Conservation (phyloP, 2,888 invertebrate species). For the Diaprepes abbreviatus region DNA sequence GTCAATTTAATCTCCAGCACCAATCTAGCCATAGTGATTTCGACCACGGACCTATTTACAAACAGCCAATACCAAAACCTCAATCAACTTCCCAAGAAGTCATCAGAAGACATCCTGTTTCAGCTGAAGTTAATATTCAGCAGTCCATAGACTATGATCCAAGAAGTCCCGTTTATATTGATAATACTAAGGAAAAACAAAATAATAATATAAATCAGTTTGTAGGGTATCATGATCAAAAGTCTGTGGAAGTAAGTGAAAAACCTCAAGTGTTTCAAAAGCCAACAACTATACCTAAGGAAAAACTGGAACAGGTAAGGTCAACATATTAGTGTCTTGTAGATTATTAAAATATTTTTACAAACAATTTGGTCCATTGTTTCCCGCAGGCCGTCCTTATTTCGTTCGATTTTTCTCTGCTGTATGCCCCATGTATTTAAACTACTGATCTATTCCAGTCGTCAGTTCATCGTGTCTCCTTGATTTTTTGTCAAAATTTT, state of each 20-base stretch:
- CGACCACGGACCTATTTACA: constrained; percentile 39
- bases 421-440: no score
- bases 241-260: background rate
- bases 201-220: background rate
- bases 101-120: background rate
- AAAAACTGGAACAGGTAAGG: constrained; percentile 20
- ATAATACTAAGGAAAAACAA: constrained; percentile 33
- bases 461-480: no score
- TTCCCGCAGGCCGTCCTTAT: no score
- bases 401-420: no score
- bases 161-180: constrained; percentile 25
- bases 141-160: constrained; percentile 41
- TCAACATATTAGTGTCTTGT: no score
- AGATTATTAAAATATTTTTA: no score
- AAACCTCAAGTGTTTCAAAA: constrained; percentile 3
- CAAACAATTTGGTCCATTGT: no score
- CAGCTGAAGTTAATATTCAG: constrained; percentile 20
- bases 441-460: no score
- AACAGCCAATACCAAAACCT: background rate
- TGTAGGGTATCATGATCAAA: background rate
- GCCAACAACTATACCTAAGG: background rate
- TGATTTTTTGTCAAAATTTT: no score
- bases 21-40: constrained; percentile 10
- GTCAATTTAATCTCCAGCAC: constrained; percentile 19
- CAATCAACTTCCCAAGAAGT: background rate